Base-by-base conservation (phyloP, 2,797 vertebrate genomes). In the Naso thynnoides region DNA sequence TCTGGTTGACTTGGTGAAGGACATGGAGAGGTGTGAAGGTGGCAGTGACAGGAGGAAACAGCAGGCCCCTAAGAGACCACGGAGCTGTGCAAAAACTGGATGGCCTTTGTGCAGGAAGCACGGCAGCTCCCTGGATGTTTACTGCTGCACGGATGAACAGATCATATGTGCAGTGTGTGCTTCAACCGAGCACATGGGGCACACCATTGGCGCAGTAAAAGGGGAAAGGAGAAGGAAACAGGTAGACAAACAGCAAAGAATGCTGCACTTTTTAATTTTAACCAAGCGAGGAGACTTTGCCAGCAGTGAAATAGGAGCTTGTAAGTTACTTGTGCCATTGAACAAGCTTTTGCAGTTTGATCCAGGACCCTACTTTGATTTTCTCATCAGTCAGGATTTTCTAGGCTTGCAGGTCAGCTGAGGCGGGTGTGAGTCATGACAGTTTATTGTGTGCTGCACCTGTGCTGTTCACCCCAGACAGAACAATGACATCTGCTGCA, bases 121-220 rank as follows among this genome's bases (percentile, higher is more conserved):
- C 78, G 0, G 42, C 19, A 19, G 19, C 2, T 57, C 36, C 0
- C 57, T 86, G 59, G 73, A 82, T 16, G 16, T 73, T 15, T 91
- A 86, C 85, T 90, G 91, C 73, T 82, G 75, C 68, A 72, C 78
- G 0, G 90, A 91, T 9, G 10, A 69, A 21, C 11, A 39, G 68
- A 21, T 87, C 21, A 33, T 89, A 3, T 91, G 90, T 59, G 56
- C 15, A 2, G 0, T 1, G 7, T 91, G 91, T 14, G 73, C 78
- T 1, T 24, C 59, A 8, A 15, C 19, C 1, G 65, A 87, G 13
- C 91, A 91, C 42, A 2, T 0, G 1, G 87, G 86, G 29, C 90
- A 89, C 81, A 52, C 15, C 0, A 8, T 82, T 0, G 74, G 65
- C 0, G 3, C 7, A 5, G 84, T 85, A 57, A 33, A 0, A 3